phyloP scores from a whole-genome alignment of 2,888 invertebrate species.

The Sympetrum striolatum region DNA sequence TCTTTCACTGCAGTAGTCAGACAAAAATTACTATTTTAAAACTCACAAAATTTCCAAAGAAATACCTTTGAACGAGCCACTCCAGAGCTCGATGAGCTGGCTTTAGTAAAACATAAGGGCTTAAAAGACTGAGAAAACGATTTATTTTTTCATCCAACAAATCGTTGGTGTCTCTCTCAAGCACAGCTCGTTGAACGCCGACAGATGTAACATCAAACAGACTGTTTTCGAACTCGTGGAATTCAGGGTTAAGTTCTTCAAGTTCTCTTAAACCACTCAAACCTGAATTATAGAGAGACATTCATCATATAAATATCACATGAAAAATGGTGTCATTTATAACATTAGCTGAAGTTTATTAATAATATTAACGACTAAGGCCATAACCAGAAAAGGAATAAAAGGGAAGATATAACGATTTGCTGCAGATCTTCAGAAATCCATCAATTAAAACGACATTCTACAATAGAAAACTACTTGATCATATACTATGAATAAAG shows the following conservation, averaged over 20 bases:
- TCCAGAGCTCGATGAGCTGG: constrained; percentile 90
- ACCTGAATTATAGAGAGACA: constrained; percentile 58
- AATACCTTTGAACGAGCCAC: constrained; percentile 83
- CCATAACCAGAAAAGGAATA: too few species aligned
- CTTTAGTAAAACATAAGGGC: constrained; percentile 88
- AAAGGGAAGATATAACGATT: too few species aligned
- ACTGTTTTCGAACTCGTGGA: constrained; percentile 74
- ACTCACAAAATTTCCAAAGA: too few species aligned
- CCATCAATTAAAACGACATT: too few species aligned
- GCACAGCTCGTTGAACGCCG: constrained; percentile 81
- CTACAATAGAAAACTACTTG: too few species aligned
- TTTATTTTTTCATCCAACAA: constrained; percentile 77
- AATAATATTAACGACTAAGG: too few species aligned
- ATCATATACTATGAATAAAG: too few species aligned
- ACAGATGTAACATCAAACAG: constrained; percentile 80
- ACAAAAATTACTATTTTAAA: neutral
- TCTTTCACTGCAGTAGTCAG: neutral
- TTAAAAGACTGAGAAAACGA: constrained; percentile 79
- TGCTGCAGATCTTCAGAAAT: too few species aligned
- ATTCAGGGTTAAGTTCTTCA: constrained; percentile 72
- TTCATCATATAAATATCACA: neutral
- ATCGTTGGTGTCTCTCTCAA: constrained; percentile 75
- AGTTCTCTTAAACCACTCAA: constrained; percentile 85
- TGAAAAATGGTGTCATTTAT: neutral
- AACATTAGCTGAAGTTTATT: neutral